Evolutionary conservation across 2,113 vertebrate genomes (phyloP).

Genomic region (Beaufortia kweichowensis): DNA sequence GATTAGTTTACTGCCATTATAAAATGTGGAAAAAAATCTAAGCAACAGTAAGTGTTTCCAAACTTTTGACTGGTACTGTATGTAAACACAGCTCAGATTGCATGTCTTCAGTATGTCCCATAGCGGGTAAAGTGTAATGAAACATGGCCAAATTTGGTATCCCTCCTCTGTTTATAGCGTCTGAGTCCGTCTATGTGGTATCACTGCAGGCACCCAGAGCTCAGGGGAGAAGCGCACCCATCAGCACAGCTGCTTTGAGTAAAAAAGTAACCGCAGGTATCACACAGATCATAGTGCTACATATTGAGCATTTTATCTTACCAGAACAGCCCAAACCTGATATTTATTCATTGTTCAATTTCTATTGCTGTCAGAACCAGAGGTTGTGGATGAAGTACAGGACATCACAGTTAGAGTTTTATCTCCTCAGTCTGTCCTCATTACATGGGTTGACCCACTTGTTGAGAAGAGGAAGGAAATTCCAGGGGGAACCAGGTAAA

Average conservation of each 20-base stretch:
- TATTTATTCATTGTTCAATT: neutral
- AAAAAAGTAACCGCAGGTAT: slow-evolving; percentile 86
- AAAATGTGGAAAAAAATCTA: too few species aligned
- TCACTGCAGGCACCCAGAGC: slow-evolving; percentile 87
- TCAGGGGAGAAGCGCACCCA: slow-evolving; percentile 77
- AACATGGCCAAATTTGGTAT: slow-evolving; percentile 74
- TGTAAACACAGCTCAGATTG: neutral
- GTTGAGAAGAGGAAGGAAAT: slow-evolving; percentile 81
- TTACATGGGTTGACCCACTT: slow-evolving; percentile 89
- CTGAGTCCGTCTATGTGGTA: slow-evolving; percentile 95
- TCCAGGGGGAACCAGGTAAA: slow-evolving; percentile 64
- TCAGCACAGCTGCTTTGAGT: slow-evolving; percentile 76
- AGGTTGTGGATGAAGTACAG: slow-evolving; percentile 78
- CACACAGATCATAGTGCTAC: neutral
- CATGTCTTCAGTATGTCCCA: slow-evolving; percentile 60
- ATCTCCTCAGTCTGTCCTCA: slow-evolving; percentile 93
- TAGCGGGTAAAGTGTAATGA: slow-evolving; percentile 64
- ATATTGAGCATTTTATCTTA: slow-evolving; percentile 10
- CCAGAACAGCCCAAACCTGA: neutral
- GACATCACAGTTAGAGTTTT: slow-evolving; percentile 91
- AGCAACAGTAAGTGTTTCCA: too few species aligned
- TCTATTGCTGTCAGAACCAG: slow-evolving; percentile 77
- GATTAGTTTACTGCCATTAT: too few species aligned
- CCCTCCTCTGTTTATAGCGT: slow-evolving; percentile 78
- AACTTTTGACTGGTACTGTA: too few species aligned